Evolutionary conservation across 2,113 vertebrate species (phyloP).

Genomic region (Thalassoma bifasciatum): DNA sequence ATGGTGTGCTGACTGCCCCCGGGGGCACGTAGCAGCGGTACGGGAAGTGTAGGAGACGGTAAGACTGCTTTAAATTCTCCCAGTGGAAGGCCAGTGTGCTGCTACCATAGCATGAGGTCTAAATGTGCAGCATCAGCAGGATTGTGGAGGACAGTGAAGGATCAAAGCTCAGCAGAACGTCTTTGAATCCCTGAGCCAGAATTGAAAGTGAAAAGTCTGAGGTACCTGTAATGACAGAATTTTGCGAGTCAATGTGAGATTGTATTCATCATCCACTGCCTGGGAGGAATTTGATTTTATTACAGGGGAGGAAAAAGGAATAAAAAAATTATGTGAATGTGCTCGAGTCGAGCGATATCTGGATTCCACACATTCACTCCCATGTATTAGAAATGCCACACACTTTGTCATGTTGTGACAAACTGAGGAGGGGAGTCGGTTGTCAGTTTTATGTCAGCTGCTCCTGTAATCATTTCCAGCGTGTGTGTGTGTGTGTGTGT

Average conservation of each 20-base stretch:
- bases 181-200: conserved; percentile 40
- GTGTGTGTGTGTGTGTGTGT: not conserved
- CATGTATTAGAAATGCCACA: conserved; percentile 37
- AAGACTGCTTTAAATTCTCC: conserved; percentile 42
- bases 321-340: conserved; percentile 19
- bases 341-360: conserved; percentile 16
- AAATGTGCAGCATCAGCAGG: conserved; percentile 58
- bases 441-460: conserved; percentile 49
- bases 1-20: not conserved
- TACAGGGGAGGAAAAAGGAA: conserved; percentile 3
- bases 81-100: conserved; percentile 24
- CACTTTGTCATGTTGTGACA: conserved; percentile 49
- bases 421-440: conserved; percentile 40
- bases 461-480: conserved; percentile 43
- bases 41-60: not conserved
- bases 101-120: conserved; percentile 38
- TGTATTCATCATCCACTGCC: conserved; percentile 27
- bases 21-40: conserved; percentile 17
- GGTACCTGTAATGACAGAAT: conserved; percentile 23
- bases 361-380: conserved; percentile 31
- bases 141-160: conserved; percentile 42
- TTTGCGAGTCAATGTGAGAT: conserved; percentile 18
- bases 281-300: conserved; percentile 31
- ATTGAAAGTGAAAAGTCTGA: conserved; percentile 33
- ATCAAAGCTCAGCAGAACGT: conserved; percentile 52